Percentiles rank a stretch among this genome's conserved stretches.
Evolutionary conservation across 2,888 invertebrate genomes (phyloP).

Genomic region (Apeira syringaria): DNA sequence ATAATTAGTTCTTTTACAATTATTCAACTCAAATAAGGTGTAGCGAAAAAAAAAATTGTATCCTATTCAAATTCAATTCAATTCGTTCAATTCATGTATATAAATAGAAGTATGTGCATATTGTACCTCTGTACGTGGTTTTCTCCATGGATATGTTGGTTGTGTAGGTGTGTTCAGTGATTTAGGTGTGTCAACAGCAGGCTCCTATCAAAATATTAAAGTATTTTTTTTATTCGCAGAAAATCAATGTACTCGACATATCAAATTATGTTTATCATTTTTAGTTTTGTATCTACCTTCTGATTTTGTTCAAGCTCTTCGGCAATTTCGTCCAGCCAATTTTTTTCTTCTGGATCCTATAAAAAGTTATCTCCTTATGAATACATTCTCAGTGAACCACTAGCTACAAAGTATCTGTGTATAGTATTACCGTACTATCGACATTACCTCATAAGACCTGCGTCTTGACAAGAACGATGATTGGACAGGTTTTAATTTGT

Average conservation of each 20-base stretch:
- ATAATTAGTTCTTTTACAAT: too few relatives aligned
- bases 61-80: too few relatives aligned
- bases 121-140: slow-evolving; percentile 33
- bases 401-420: too few relatives aligned
- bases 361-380: slow-evolving; percentile 4
- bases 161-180: slow-evolving; percentile 36
- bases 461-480: slow-evolving; percentile 49
- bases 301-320: slow-evolving; percentile 17
- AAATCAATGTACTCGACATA: too few relatives aligned
- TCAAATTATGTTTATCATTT: too few relatives aligned
- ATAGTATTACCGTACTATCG: too few relatives aligned
- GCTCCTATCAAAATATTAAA: slow-evolving; percentile 12
- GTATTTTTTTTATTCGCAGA: too few relatives aligned
- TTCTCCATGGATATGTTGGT: slow-evolving; percentile 48
- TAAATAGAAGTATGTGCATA: too few relatives aligned
- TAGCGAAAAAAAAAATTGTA: too few relatives aligned
- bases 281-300: slow-evolving; percentile 10
- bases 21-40: too few relatives aligned
- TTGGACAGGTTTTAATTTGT: slow-evolving; percentile 39
- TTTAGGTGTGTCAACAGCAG: slow-evolving; percentile 24
- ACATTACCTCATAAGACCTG: slow-evolving; percentile 49
- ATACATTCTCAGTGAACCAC: not conserved
- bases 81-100: too few relatives aligned
- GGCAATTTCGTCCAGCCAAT: slow-evolving; percentile 19
- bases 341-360: slow-evolving; percentile 30